Conservation (phyloP, 2,113 vertebrate genomes). For the Bagarius yarrelli region DNA sequence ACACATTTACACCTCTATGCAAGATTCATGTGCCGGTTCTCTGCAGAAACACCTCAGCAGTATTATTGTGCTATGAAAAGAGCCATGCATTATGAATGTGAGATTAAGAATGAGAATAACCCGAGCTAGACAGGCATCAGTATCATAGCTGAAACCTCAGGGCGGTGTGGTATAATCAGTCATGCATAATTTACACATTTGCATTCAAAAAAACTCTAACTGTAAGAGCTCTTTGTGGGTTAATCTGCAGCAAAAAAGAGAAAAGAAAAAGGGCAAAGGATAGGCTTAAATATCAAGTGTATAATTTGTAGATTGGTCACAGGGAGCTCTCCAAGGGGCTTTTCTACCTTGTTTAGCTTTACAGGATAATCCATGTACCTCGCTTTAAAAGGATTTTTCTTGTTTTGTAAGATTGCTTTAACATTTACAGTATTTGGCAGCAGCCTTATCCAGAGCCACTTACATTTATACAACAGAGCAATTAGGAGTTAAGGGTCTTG, state of each 20-base stretch:
- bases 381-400: constrained; percentile 6
- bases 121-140: background rate
- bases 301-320: constrained; percentile 20
- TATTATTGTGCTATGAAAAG: background rate
- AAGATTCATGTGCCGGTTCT: background rate
- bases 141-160: background rate
- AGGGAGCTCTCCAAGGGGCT: background rate
- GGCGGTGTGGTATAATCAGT: background rate
- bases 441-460: too few species aligned
- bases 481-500: too few species aligned
- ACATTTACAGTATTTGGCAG: too few species aligned
- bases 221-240: background rate
- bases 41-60: background rate
- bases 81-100: background rate
- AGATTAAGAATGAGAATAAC: background rate
- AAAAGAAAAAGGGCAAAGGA: background rate
- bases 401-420: constrained; percentile 1
- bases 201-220: background rate
- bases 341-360: constrained; percentile 3
- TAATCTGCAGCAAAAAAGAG: background rate
- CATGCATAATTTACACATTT: background rate
- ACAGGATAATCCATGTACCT: constrained; percentile 11
- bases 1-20: too few species aligned
- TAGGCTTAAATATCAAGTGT: background rate
- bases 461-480: too few species aligned